Percentiles rank a stretch among this genome's conserved stretches.
These are phyloP conservation scores for Macrobrachium nipponense DNA, from an alignment of 1,140 invertebrate species.

Conservation along the genomic window DNA sequence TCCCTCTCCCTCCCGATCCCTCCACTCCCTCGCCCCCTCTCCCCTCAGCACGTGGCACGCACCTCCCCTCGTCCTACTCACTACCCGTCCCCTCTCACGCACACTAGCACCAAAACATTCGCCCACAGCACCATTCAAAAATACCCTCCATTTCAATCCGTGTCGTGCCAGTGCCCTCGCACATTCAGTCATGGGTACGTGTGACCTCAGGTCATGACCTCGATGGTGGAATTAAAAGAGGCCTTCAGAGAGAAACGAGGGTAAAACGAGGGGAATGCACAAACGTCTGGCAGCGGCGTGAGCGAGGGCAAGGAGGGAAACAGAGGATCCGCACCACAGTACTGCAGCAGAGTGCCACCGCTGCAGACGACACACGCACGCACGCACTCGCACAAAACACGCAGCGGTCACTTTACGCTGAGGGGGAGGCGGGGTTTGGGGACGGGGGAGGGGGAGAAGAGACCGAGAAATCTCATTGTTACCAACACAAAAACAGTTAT, in stretches of 20 bases:
- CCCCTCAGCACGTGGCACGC: constrained; percentile 9
- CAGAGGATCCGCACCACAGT: constrained; percentile 17
- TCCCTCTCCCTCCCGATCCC: no score
- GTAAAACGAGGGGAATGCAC: neutral
- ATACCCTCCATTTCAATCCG: neutral
- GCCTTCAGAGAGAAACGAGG: neutral
- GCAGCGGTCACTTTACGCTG: neutral
- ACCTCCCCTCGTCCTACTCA: constrained; percentile 14
- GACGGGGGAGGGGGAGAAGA: neutral
- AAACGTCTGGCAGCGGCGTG: constrained; percentile 20
- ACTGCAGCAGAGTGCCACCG: constrained; percentile 25
- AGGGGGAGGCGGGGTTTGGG: neutral
- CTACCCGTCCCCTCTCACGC: constrained; percentile 8
- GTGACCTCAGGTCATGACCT: no score
- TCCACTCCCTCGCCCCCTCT: no score
- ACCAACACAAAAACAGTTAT: neutral
- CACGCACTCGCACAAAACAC: constrained; percentile 23
- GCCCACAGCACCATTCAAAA: neutral
- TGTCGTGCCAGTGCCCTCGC: neutral
- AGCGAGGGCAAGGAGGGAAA: constrained; percentile 12
- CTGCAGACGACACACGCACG: constrained; percentile 5
- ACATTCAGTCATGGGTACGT: neutral
- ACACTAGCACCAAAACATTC: constrained; percentile 8
- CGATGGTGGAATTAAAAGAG: neutral
- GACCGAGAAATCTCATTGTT: neutral